Evolutionary conservation across 2,888 invertebrate species (phyloP).

Genomic region (Protodeltote pygarga): DNA sequence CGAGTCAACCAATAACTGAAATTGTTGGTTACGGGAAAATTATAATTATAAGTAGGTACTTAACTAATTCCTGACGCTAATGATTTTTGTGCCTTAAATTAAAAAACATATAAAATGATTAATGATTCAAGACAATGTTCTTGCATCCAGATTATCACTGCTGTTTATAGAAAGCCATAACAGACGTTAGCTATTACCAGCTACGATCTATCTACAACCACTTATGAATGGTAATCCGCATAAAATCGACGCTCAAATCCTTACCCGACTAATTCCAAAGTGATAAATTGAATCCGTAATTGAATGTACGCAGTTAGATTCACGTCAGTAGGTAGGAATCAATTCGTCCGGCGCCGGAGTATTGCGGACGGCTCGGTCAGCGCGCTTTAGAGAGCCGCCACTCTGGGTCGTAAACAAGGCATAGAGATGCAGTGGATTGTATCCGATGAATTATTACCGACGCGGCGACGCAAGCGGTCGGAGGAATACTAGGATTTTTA

Average conservation of each 20-base stretch:
- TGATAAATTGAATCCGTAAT: conserved; percentile 20
- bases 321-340: conserved; percentile 9
- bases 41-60: too few relatives aligned
- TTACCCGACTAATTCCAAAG: background rate
- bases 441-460: background rate
- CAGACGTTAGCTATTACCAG: too few relatives aligned
- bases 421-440: conserved; percentile 11
- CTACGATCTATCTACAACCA: too few relatives aligned
- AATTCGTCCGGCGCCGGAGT: conserved; percentile 4
- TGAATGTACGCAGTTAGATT: conserved; percentile 18
- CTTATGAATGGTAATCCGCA: background rate
- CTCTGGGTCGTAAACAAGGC: conserved; percentile 28
- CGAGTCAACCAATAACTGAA: too few relatives aligned
- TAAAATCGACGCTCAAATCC: conserved; percentile 1
- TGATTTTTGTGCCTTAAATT: too few relatives aligned
- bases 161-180: too few relatives aligned
- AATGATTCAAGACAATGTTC: too few relatives aligned
- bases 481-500: background rate
- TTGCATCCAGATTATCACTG: too few relatives aligned
- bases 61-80: too few relatives aligned
- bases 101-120: too few relatives aligned
- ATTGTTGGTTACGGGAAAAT: too few relatives aligned
- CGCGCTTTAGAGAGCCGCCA: conserved; percentile 7
- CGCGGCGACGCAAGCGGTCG: background rate
- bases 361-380: conserved; percentile 9